Percentiles rank a stretch among this genome's conserved stretches.
These are phyloP conservation scores for Emydura subglobosa DNA, from an alignment of 2,113 vertebrate genomes.

Conservation along the genomic window DNA sequence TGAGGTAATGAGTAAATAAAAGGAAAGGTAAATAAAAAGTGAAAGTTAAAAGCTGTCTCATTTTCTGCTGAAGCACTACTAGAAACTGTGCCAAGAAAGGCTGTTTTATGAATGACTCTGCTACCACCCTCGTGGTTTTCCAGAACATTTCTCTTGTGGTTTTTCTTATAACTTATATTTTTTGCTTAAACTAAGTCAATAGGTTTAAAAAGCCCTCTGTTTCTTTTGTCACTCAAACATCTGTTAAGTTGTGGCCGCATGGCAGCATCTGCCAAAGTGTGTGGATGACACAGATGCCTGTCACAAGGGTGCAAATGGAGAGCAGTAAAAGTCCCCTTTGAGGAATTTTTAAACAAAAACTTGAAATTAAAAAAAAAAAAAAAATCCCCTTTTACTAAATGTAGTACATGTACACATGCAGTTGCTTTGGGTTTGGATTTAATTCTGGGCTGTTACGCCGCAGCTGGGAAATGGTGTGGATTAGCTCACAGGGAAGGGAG, in stretches of 20 bases:
- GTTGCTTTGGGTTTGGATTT: background rate
- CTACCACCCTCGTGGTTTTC: background rate
- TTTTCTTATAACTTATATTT: fast-evolving
- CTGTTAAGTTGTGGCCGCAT: background rate
- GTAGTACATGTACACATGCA: background rate
- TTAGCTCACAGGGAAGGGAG: slow-evolving; percentile 21
- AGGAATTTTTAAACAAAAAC: slow-evolving; percentile 42
- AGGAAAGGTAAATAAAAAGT: background rate
- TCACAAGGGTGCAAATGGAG: background rate
- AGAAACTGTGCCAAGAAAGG: background rate
- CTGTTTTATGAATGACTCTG: background rate
- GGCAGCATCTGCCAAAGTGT: background rate
- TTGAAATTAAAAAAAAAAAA: slow-evolving; percentile 26
- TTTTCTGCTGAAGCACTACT: background rate
- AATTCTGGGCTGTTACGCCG: slow-evolving; percentile 39
- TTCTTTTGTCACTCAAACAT: background rate
- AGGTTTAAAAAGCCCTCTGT: background rate
- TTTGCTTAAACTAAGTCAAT: background rate
- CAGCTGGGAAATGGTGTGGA: background rate
- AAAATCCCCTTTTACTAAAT: background rate
- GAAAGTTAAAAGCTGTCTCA: background rate
- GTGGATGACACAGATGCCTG: fast-evolving
- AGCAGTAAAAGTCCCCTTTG: slow-evolving; percentile 21
- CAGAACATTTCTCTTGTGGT: background rate
- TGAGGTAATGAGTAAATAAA: fast-evolving